A percentile compares a stretch with the other conserved stretches of the same genome.
These are phyloP conservation scores for Sciaenops ocellatus DNA, from an alignment of 2,797 vertebrate species.

Conservation along the genomic window DNA sequence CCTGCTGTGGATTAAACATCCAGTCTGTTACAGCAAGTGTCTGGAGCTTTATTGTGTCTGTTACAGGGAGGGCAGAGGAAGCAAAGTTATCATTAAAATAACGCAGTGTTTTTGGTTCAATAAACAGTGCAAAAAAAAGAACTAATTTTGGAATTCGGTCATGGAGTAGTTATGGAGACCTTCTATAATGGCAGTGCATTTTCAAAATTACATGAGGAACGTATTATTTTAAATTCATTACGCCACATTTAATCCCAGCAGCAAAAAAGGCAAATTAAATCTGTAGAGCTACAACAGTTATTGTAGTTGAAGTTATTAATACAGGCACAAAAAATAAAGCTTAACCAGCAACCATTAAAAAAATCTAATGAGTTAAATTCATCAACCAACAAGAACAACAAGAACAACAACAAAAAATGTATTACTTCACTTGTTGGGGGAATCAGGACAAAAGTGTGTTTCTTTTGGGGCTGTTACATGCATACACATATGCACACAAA, in stretches of 20 bases:
- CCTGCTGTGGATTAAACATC: constrained; percentile 12
- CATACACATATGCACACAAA: constrained; percentile 53
- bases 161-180: not conserved
- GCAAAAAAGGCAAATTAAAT: constrained; percentile 29
- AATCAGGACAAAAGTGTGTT: constrained; percentile 29
- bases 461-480: constrained; percentile 56
- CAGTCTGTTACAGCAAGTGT: not conserved
- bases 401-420: not conserved
- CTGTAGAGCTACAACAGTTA: constrained; percentile 13
- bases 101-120: constrained; percentile 45
- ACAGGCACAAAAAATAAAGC: constrained; percentile 57
- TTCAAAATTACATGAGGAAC: constrained; percentile 3
- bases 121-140: constrained; percentile 36
- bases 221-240: constrained; percentile 20
- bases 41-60: not conserved
- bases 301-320: constrained; percentile 29
- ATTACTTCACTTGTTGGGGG: constrained; percentile 5
- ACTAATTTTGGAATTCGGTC: constrained; percentile 34
- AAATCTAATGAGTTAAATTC: constrained; percentile 25
- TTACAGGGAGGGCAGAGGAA: not conserved
- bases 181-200: constrained; percentile 13
- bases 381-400: constrained; percentile 2
- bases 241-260: constrained; percentile 36
- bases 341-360: constrained; percentile 43
- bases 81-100: constrained; percentile 6